These are phyloP conservation scores for Heliconius cydno DNA, from an alignment of 2,888 invertebrate genomes.

Conservation along the genomic window DNA sequence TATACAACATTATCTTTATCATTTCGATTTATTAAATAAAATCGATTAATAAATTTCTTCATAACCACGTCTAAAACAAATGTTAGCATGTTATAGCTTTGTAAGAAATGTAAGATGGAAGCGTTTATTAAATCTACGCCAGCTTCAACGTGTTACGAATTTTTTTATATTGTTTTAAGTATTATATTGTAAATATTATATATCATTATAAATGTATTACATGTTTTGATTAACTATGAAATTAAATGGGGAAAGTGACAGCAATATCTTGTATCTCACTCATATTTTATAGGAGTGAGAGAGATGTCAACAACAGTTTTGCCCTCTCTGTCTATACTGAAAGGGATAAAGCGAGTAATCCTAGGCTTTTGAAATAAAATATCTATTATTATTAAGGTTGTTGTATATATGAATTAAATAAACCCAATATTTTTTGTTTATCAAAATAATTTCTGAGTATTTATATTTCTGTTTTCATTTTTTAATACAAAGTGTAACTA, in stretches of 20 bases:
- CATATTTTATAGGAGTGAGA: not conserved
- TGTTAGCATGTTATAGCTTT: conserved; percentile 18
- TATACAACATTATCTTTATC: not conserved
- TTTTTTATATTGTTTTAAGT: conserved; percentile 18
- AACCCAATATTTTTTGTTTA: not conserved
- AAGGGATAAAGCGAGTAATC: conserved; percentile 13
- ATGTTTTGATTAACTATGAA: not conserved
- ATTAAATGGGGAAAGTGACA: not conserved
- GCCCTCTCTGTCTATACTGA: conserved; percentile 23
- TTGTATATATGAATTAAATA: not conserved
- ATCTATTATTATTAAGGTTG: not conserved
- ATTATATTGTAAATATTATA: conserved; percentile 22
- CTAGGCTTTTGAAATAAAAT: conserved; percentile 2
- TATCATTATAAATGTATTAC: conserved; percentile 6
- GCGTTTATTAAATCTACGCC: conserved; percentile 16
- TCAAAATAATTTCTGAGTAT: not conserved
- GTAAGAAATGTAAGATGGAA: not conserved
- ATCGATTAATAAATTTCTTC: not conserved
- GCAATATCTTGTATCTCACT: not conserved
- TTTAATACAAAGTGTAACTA: not conserved
- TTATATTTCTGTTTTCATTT: not conserved
- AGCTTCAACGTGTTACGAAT: conserved; percentile 5
- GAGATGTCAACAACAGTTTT: conserved; percentile 9
- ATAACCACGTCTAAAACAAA: conserved; percentile 15
- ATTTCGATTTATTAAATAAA: not conserved